phyloP scores from a whole-genome alignment of 2,113 vertebrate species.

The Peromyscus maniculatus region DNA sequence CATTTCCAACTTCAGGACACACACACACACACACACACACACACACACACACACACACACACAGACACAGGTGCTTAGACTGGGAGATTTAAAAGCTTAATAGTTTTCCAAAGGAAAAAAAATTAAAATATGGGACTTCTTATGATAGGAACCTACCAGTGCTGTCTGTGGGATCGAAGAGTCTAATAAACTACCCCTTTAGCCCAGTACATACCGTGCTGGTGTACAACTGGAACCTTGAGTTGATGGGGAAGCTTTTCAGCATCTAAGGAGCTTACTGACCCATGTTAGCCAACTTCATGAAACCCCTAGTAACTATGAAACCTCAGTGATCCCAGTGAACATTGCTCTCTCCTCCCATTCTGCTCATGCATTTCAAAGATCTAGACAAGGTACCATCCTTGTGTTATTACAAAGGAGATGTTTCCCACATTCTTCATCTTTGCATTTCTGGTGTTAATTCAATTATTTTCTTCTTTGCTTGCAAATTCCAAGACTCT shows the following conservation, averaged over 20 bases:
- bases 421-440: not conserved
- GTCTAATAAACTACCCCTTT: not conserved
- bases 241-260: constrained; percentile 54
- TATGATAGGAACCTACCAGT: not conserved
- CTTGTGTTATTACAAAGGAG: not conserved
- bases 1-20: not conserved
- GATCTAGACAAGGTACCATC: constrained; percentile 38
- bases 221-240: constrained; percentile 6
- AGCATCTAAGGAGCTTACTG: not conserved
- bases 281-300: constrained; percentile 25
- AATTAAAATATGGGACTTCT: not conserved
- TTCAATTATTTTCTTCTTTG: constrained; percentile 44
- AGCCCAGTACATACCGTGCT: not conserved
- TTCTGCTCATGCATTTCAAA: constrained; percentile 35
- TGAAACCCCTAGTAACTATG: constrained; percentile 29
- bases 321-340: constrained; percentile 15
- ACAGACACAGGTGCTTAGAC: not conserved
- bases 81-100: constrained; percentile 54
- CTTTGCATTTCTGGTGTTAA: constrained; percentile 54
- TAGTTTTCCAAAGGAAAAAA: constrained; percentile 37
- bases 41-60: not conserved
- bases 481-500: constrained; percentile 66
- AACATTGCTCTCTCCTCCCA: not conserved
- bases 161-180: constrained; percentile 14
- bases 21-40: not conserved